Evolutionary conservation across 2,113 vertebrate species (phyloP), one percentile per base, ranked within the genome.

Genomic region (Cebidichthys violaceus): DNA sequence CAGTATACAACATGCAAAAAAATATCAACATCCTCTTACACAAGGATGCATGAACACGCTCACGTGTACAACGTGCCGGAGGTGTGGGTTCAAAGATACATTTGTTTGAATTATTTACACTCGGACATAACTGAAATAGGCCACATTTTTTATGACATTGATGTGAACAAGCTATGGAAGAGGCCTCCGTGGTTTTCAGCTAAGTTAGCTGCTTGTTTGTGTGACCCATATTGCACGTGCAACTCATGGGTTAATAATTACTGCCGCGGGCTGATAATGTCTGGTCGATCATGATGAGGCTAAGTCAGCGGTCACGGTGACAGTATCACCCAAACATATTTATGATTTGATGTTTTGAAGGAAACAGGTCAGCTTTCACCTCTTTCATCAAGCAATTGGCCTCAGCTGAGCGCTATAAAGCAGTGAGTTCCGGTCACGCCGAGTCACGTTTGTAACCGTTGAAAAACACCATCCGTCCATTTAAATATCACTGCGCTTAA

Each of bases 161-260:
- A 45, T 4, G n/a, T 4, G 1, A 33, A 22, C 9, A 37, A 29
- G 41, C 33, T 33, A 33, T 33, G 9, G 8, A 14, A 14, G 0
- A 35, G 43, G 22, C 66, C 15, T n/a, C 6, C 0, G 20, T 8
- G 47, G 6, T 41, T 52, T 41, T 37, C 27, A 50, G 41, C 18
- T 29, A 18, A 10, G 17, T 54, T 9, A 14, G 64, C 2, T 59
- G 57, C 15, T 4, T 33, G 52, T 69, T 2, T 55, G 62, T 61
- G 24, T 90, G 90, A 89, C 89, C 90, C 85, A 92, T 7, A 85
- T 92, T 70, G 69, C 18, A 60, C 65, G 39, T 67, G 70, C 39
- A 88, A 85, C 57, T 81, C 90, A 83, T 82, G 90, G 75, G 90
- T 93, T 76, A 86, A 91, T 90, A 85, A 92, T 89, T 39, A 79